phyloP scores from a whole-genome alignment of 2,797 vertebrate species.

The Myotis planiceps region DNA sequence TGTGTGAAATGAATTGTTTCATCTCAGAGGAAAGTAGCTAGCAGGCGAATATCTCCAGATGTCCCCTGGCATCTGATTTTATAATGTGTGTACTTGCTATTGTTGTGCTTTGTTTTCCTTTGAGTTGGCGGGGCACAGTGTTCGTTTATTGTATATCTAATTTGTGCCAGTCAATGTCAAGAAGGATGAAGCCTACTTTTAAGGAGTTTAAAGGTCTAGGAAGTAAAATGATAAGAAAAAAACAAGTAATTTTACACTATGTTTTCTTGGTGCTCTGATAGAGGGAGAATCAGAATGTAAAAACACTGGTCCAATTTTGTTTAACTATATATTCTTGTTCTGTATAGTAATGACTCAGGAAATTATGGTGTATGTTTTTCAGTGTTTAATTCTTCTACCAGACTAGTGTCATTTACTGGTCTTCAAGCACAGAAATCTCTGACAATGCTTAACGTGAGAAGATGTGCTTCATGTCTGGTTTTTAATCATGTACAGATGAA shows the following conservation, averaged over 20 bases:
- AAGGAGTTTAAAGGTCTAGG: not conserved
- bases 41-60: not conserved
- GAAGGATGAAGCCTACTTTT: not conserved
- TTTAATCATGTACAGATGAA: not conserved
- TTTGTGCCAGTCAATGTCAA: not conserved
- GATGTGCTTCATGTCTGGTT: not conserved
- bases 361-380: not conserved
- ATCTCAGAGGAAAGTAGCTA: not conserved
- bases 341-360: not conserved
- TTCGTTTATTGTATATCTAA: not conserved
- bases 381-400: not conserved
- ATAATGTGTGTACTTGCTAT: not conserved
- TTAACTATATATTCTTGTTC: not conserved
- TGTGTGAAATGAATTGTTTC: slow-evolving; percentile 23
- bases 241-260: not conserved
- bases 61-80: not conserved
- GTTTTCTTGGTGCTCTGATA: not conserved
- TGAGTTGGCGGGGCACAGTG: not conserved
- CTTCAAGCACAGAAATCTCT: not conserved
- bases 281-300: not conserved
- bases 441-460: not conserved
- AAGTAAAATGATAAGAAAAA: not conserved
- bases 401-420: not conserved
- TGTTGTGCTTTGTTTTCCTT: not conserved
- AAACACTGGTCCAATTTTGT: not conserved